Conservation (phyloP, 2,797 vertebrate species). For the Brotula barbata region DNA sequence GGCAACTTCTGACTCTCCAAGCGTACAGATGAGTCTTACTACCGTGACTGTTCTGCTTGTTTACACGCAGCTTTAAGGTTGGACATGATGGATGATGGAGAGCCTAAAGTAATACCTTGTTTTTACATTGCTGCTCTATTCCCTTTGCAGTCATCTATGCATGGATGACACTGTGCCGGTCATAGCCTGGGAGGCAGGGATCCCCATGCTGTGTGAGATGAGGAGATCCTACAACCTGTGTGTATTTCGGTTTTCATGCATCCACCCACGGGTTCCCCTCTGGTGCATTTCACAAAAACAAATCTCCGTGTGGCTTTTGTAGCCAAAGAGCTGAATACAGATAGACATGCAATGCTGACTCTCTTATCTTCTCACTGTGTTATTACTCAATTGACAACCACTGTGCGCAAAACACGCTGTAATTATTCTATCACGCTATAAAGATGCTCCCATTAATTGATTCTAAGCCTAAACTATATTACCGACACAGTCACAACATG, state of each 20-base stretch:
- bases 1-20: slow-evolving; percentile 56
- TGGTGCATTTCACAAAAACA: slow-evolving; percentile 55
- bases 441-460: no score
- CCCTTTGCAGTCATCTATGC: slow-evolving; percentile 73
- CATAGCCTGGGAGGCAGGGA: slow-evolving; percentile 57
- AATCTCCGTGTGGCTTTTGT: slow-evolving; percentile 56
- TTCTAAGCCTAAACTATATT: slow-evolving; percentile 39
- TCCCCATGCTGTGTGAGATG: slow-evolving; percentile 48
- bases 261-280: slow-evolving; percentile 51
- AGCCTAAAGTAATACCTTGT: slow-evolving; percentile 67
- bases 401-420: slow-evolving; percentile 41
- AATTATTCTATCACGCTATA: no score
- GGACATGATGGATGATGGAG: slow-evolving; percentile 63
- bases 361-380: slow-evolving; percentile 40
- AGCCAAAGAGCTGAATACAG: slow-evolving; percentile 55
- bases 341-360: slow-evolving; percentile 65
- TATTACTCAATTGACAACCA: slow-evolving; percentile 53
- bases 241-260: slow-evolving; percentile 47
- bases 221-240: slow-evolving; percentile 58
- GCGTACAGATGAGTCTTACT: slow-evolving; percentile 40
- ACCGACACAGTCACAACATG: slow-evolving; percentile 57
- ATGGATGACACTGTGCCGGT: slow-evolving; percentile 55
- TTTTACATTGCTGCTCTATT: slow-evolving; percentile 59
- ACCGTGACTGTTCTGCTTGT: slow-evolving; percentile 45
- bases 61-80: slow-evolving; percentile 46